Conservation (phyloP, 64 coral and sea anemone species). For the Stichodactyla helianthus region DNA sequence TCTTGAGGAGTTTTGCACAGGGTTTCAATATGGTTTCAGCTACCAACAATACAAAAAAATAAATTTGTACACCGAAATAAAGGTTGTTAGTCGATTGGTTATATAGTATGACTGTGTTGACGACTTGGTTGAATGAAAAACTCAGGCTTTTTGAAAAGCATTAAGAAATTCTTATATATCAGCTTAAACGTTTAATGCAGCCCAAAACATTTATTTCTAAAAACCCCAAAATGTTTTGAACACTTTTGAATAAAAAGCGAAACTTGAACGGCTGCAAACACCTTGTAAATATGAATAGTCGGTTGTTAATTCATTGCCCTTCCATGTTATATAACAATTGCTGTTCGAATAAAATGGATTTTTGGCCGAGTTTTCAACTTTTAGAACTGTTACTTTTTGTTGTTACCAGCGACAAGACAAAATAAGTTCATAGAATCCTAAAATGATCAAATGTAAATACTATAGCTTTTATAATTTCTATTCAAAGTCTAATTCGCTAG, state of each 20-base stretch:
- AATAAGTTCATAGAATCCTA: not conserved
- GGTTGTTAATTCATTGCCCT: not conserved
- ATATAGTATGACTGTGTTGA: too few species aligned
- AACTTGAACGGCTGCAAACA: slow-evolving; percentile 1
- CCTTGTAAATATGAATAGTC: not conserved
- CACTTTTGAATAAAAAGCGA: not conserved
- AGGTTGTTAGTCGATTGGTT: not conserved
- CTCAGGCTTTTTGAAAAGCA: not conserved
- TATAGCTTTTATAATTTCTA: not conserved
- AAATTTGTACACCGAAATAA: not conserved
- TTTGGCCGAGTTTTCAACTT: not conserved
- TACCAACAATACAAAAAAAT: not conserved
- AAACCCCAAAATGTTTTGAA: not conserved
- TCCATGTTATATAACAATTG: not conserved
- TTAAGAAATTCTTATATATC: not conserved
- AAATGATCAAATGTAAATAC: not conserved
- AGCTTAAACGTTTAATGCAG: not conserved
- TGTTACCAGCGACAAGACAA: not conserved
- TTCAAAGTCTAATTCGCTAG: not conserved
- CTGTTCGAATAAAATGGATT: not conserved
- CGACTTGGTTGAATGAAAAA: too few species aligned
- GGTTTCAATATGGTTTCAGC: not conserved
- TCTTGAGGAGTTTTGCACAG: not conserved
- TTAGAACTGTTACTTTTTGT: not conserved
- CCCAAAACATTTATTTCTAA: not conserved